Percentiles rank a stretch among this genome's conserved stretches.
These are phyloP conservation scores for Gyps fulvus DNA, from an alignment of 2,113 vertebrate genomes.

Conservation along the genomic window DNA sequence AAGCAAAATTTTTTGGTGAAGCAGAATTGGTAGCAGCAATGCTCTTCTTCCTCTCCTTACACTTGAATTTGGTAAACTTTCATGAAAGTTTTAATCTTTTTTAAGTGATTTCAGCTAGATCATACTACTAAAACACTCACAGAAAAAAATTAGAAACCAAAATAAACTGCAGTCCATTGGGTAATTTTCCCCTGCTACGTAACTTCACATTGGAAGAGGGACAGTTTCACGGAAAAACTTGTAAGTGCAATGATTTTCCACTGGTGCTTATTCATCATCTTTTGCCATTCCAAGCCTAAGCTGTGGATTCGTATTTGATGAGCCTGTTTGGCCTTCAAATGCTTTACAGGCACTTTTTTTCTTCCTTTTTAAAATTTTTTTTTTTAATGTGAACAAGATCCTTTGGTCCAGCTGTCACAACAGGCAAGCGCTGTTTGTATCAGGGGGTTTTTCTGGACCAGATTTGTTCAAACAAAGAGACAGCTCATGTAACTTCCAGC, in stretches of 20 bases:
- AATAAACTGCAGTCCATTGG: background rate
- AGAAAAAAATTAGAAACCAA: background rate
- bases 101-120: background rate
- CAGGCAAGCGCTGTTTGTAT: background rate
- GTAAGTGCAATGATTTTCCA: background rate
- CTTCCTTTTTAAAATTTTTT: background rate
- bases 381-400: background rate
- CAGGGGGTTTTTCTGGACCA: background rate
- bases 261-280: background rate
- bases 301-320: background rate
- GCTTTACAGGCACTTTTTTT: background rate
- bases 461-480: background rate
- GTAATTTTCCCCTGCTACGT: background rate
- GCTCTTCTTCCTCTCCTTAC: background rate
- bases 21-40: background rate
- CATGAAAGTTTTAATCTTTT: background rate
- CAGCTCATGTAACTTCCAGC: background rate
- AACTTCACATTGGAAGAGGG: background rate
- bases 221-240: background rate
- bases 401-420: slow-evolving; percentile 32
- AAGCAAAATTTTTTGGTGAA: background rate
- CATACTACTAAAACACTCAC: background rate
- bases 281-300: background rate
- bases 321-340: background rate
- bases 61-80: background rate